phyloP scores from a whole-genome alignment of 2,797 vertebrate genomes.

The Tauraco hartlaubi region DNA sequence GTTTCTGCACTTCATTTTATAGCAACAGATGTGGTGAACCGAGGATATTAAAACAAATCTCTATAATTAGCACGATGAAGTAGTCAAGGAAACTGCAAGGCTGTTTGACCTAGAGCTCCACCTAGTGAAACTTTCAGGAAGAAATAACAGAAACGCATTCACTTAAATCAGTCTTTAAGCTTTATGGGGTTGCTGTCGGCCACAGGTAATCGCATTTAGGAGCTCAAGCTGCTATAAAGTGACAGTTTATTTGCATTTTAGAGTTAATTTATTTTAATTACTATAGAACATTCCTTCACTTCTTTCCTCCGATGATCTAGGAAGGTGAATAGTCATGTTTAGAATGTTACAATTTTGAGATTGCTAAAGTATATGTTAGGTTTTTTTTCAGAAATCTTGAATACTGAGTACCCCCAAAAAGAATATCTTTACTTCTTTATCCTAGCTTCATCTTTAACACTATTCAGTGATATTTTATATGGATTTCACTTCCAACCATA shows the following conservation, averaged over 20 bases:
- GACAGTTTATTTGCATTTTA: background rate
- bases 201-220: background rate
- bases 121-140: slow-evolving; percentile 60
- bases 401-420: background rate
- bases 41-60: slow-evolving; percentile 27
- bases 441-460: background rate
- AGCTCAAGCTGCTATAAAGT: background rate
- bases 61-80: background rate
- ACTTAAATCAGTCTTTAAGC: background rate
- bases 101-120: slow-evolving; percentile 73
- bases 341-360: background rate
- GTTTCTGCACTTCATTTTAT: slow-evolving; percentile 25
- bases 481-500: background rate
- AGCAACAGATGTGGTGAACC: slow-evolving; percentile 38
- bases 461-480: background rate
- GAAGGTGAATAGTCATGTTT: background rate
- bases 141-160: background rate
- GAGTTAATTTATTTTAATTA: background rate
- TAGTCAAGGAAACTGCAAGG: background rate
- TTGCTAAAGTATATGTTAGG: background rate
- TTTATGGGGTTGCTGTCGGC: background rate
- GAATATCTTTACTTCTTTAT: background rate
- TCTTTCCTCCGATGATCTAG: background rate
- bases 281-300: background rate
- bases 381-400: background rate